Evolutionary conservation across 1,140 invertebrate genomes (phyloP), one percentile per base, ranked within the genome.

Genomic region (Aradophagus sp.): DNA sequence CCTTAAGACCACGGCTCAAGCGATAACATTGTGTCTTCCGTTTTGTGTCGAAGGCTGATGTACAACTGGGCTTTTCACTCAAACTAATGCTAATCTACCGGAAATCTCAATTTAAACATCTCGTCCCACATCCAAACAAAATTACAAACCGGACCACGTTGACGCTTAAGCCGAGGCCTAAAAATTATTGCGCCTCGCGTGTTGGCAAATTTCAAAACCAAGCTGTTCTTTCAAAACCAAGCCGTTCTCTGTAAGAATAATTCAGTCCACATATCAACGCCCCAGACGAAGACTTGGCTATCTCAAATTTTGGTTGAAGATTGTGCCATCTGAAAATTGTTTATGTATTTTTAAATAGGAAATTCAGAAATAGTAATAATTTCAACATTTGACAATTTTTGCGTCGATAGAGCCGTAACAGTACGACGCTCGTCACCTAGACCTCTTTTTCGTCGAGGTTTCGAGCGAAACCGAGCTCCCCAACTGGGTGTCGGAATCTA

Each of bases 11-110:
- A 19, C 3, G 44, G 20, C 36, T 29, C 44, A 27, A 41, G 19
- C 31, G 62, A 70, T 58, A 63, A 70, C 50, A 61, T 45, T 69
- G 36, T 61, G 35, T 55, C 63, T 31, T 19, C 26, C 34, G 45
- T 50, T 47, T 50, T 61, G 45, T 31, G 29, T 17, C 48, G 34
- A 65, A 34, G 34, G 7, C 27, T 66, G 36, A 39, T 26, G 41
- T 55, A 48, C 20, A 59, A 53, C 44, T 29, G 19, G 11, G 38
- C 45, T 59, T 36, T 47, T 35, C 55, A 32, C 42, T 69, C 58
- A 58, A 58, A 56, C 38, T 0, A 47, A 52, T 14, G 7, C 23
- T 61, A 56, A 69, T 69, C 50, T 47, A 26, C 23, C 52, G 48
- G 45, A 70, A 58, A 70, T 61, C 56, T 59, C 26, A 12, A 1